Evolutionary conservation across 2,797 vertebrate species (phyloP).

Genomic region (Leptoclinus maculatus): DNA sequence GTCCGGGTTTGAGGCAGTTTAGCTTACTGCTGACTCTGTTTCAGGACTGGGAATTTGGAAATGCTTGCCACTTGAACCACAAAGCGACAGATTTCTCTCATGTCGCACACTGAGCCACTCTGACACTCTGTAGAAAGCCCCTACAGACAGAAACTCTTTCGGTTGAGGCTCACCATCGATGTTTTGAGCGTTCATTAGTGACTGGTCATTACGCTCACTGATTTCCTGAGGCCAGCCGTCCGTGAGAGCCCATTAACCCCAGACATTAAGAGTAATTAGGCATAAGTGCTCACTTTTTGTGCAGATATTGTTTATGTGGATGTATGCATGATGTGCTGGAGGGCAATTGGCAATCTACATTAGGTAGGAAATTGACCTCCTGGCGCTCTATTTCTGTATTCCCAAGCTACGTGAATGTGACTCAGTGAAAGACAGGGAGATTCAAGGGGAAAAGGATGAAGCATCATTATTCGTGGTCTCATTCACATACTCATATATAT

Average conservation of each 20-base stretch:
- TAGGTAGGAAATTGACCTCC: conserved; percentile 43
- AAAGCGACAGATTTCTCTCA: conserved; percentile 31
- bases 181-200: conserved; percentile 81
- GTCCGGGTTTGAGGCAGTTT: conserved; percentile 72
- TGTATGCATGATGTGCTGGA: conserved; percentile 22
- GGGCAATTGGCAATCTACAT: conserved; percentile 42
- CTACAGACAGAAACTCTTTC: conserved; percentile 47
- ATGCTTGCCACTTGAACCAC: conserved; percentile 36
- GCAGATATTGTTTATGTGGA: conserved; percentile 55
- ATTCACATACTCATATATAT: conserved; percentile 4
- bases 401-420: conserved; percentile 15
- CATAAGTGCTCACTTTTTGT: conserved; percentile 60
- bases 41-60: conserved; percentile 59
- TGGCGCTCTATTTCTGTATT: conserved; percentile 32
- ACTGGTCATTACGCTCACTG: conserved; percentile 82
- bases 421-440: background rate
- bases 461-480: conserved; percentile 13
- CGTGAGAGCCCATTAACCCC: conserved; percentile 76
- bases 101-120: conserved; percentile 3
- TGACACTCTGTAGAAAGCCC: background rate
- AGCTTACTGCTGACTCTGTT: conserved; percentile 76
- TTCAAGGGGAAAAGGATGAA: conserved; percentile 19
- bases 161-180: conserved; percentile 71
- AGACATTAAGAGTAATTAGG: conserved; percentile 74
- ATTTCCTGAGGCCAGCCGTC: conserved; percentile 73